Evolutionary conservation across 1,140 invertebrate species (phyloP).

Genomic region (Anadara kagoshimensis): DNA sequence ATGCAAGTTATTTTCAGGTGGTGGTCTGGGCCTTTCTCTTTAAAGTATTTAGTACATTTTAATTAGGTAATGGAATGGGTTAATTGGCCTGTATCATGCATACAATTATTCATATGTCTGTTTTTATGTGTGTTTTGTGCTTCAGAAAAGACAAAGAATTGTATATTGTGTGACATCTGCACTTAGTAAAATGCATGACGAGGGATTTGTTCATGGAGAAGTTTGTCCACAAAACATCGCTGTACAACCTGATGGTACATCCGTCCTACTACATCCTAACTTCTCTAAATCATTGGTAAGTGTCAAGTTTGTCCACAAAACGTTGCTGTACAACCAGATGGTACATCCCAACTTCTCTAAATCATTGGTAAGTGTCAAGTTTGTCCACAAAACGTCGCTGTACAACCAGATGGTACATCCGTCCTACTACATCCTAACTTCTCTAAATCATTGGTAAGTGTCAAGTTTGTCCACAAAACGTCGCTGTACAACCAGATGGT

Average conservation of each 20-base stretch:
- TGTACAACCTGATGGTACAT: slow-evolving; percentile 36
- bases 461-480: slow-evolving; percentile 19
- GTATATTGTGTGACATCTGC: slow-evolving; percentile 29
- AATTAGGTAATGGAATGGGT: too few relatives aligned
- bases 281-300: slow-evolving; percentile 45
- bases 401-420: slow-evolving; percentile 37
- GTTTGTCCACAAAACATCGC: slow-evolving; percentile 44
- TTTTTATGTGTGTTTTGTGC: background rate
- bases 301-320: slow-evolving; percentile 41
- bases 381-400: slow-evolving; percentile 40
- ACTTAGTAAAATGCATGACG: slow-evolving; percentile 38
- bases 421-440: slow-evolving; percentile 41
- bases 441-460: slow-evolving; percentile 38
- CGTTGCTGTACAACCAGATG: slow-evolving; percentile 41
- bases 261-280: slow-evolving; percentile 39
- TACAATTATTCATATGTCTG: too few relatives aligned
- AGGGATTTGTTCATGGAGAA: slow-evolving; percentile 46
- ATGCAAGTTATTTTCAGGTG: too few relatives aligned
- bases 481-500: too few relatives aligned
- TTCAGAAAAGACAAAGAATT: slow-evolving; percentile 37
- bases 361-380: slow-evolving; percentile 41
- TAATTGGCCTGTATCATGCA: too few relatives aligned
- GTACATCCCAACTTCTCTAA: slow-evolving; percentile 46
- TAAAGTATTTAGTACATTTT: too few relatives aligned
- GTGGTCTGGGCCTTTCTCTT: too few relatives aligned